Evolutionary conservation across 2,888 invertebrate species (phyloP).

Genomic region (Troides oblongomaculatus): DNA sequence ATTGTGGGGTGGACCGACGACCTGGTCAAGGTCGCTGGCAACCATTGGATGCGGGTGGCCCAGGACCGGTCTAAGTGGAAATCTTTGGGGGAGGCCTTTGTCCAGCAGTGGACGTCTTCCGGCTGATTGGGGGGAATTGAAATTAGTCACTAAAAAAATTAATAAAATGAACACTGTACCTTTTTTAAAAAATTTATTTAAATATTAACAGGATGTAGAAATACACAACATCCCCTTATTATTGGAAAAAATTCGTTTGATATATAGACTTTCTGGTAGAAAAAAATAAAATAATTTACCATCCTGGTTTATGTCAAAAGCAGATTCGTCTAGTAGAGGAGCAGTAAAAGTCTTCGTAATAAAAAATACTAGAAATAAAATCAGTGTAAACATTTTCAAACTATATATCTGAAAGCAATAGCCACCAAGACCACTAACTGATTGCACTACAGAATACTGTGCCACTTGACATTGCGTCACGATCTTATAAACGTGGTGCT

Average conservation of each 20-base stretch:
- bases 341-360: slow-evolving; percentile 30
- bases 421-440: not conserved
- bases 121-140: no score
- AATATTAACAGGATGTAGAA: not conserved
- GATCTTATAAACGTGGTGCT: slow-evolving; percentile 11
- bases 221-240: not conserved
- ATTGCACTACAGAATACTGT: slow-evolving; percentile 33
- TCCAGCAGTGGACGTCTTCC: no score
- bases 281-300: slow-evolving; percentile 4
- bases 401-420: not conserved
- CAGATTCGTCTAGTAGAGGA: slow-evolving; percentile 26
- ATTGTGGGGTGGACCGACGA: no score
- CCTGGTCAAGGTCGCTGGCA: no score
- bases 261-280: no score
- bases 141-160: slow-evolving; percentile 21
- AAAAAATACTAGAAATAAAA: slow-evolving; percentile 30
- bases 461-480: slow-evolving; percentile 31
- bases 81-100: no score
- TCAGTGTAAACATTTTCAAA: slow-evolving; percentile 11
- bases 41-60: no score
- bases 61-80: no score
- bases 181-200: not conserved
- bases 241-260: not conserved
- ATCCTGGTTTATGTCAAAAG: not conserved
- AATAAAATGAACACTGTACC: not conserved